phyloP scores from a whole-genome alignment of 2,888 invertebrate genomes.

The Acanthococcus lagerstroemiae region DNA sequence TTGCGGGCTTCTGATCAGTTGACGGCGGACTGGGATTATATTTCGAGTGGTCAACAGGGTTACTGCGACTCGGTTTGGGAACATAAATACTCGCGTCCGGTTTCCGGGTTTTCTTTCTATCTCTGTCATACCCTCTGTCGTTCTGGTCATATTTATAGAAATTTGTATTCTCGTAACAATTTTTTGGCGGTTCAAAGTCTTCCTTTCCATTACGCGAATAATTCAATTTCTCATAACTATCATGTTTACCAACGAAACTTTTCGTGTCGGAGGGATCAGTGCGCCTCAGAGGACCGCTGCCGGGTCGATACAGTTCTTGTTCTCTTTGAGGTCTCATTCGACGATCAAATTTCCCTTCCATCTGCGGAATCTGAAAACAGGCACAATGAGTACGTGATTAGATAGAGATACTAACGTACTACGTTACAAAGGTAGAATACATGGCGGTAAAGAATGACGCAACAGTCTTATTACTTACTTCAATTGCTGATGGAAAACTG shows the following conservation, averaged over 20 bases:
- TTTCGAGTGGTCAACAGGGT: background rate
- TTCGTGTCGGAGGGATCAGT: conserved; percentile 43
- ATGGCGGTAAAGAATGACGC: too few relatives aligned
- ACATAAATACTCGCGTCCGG: conserved; percentile 35
- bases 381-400: too few relatives aligned
- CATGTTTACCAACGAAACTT: background rate
- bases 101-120: conserved; percentile 32
- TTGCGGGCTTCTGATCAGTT: conserved; percentile 1
- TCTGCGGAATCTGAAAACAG: conserved; percentile 2
- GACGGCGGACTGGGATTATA: background rate
- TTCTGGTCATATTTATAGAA: background rate
- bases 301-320: conserved; percentile 62
- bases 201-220: background rate
- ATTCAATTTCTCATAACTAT: too few relatives aligned
- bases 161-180: background rate
- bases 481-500: too few relatives aligned
- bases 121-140: conserved; percentile 10
- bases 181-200: background rate
- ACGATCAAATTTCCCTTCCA: conserved; percentile 40
- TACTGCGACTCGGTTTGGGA: conserved; percentile 29
- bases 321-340: conserved; percentile 45
- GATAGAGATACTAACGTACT: too few relatives aligned
- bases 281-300: conserved; percentile 63
- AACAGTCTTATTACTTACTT: too few relatives aligned
- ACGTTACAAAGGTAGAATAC: too few relatives aligned